Evolutionary conservation across 92 coral and sea anemone genomes (phyloP).

Genomic region (Porites lobata): DNA sequence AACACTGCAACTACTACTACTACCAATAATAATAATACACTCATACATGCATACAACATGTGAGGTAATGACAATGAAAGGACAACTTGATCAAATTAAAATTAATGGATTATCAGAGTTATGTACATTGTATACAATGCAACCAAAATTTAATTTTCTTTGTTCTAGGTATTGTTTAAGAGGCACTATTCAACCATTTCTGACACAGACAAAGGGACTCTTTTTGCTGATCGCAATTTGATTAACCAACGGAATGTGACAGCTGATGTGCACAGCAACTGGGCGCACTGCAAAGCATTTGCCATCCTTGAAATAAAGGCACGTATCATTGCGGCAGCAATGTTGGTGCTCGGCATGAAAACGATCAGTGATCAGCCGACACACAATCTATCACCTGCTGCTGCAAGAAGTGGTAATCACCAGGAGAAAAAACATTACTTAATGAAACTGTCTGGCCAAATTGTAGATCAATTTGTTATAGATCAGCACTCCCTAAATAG

Average conservation of each 20-base stretch:
- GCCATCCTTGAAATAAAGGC: slow-evolving; percentile 66
- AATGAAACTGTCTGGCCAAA: slow-evolving; percentile 39
- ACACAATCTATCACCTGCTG: slow-evolving; percentile 34
- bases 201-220: slow-evolving; percentile 65
- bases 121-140: not conserved
- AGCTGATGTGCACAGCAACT: slow-evolving; percentile 62
- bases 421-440: slow-evolving; percentile 53
- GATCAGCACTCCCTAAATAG: slow-evolving; percentile 38
- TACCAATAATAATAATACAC: not conserved
- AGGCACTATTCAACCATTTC: slow-evolving; percentile 64
- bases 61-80: no score
- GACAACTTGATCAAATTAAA: not conserved
- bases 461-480: slow-evolving; percentile 58
- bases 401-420: slow-evolving; percentile 43
- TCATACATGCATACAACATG: not conserved
- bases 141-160: not conserved
- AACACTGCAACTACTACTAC: not conserved
- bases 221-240: slow-evolving; percentile 71
- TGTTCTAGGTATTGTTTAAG: slow-evolving; percentile 53
- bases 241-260: slow-evolving; percentile 64
- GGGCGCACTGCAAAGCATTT: slow-evolving; percentile 64
- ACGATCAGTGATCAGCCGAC: slow-evolving; percentile 45
- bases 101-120: not conserved
- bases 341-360: slow-evolving; percentile 59
- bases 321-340: slow-evolving; percentile 56